A percentile compares a stretch with the other conserved stretches of the same genome.
These are phyloP conservation scores for Agriotes lineatus DNA, from an alignment of 2,888 invertebrate genomes.

Conservation along the genomic window DNA sequence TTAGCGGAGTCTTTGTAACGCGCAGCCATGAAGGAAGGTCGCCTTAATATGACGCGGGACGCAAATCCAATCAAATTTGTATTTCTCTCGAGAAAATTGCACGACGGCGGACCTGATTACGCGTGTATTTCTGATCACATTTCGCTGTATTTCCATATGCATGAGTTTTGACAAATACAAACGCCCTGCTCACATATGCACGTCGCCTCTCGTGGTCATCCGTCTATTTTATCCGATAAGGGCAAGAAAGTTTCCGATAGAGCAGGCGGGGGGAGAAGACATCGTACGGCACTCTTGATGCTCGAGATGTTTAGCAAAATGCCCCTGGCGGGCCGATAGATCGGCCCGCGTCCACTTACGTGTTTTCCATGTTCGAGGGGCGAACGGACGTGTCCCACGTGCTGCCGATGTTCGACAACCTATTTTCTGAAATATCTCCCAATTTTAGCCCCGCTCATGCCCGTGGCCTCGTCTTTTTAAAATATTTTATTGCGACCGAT, in stretches of 20 bases:
- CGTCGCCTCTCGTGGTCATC: conserved; percentile 60
- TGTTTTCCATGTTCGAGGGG: conserved; percentile 60
- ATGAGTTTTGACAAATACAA: conserved; percentile 63
- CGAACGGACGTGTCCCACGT: conserved; percentile 55
- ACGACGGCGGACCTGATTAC: conserved; percentile 62
- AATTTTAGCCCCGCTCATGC: no score
- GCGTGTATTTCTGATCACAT: conserved; percentile 55
- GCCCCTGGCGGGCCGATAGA: conserved; percentile 59
- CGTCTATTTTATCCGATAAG: conserved; percentile 57
- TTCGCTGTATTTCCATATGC: conserved; percentile 63
- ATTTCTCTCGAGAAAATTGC: conserved; percentile 65
- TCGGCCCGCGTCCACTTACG: conserved; percentile 64
- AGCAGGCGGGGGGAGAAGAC: conserved; percentile 39
- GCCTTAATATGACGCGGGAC: conserved; percentile 54
- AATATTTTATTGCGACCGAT: no score
- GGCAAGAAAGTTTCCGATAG: conserved; percentile 47
- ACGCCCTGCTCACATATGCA: conserved; percentile 62
- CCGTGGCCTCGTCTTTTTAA: no score
- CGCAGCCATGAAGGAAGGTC: conserved; percentile 35
- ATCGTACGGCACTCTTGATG: conserved; percentile 44
- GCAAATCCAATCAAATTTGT: conserved; percentile 64
- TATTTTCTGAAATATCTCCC: no score
- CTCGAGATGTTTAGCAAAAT: conserved; percentile 44
- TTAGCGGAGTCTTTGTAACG: conserved; percentile 32
- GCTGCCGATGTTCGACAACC: conserved; percentile 47